Evolutionary conservation across 2,113 vertebrate genomes (phyloP).

Genomic region (Pomatostomus ruficeps): DNA sequence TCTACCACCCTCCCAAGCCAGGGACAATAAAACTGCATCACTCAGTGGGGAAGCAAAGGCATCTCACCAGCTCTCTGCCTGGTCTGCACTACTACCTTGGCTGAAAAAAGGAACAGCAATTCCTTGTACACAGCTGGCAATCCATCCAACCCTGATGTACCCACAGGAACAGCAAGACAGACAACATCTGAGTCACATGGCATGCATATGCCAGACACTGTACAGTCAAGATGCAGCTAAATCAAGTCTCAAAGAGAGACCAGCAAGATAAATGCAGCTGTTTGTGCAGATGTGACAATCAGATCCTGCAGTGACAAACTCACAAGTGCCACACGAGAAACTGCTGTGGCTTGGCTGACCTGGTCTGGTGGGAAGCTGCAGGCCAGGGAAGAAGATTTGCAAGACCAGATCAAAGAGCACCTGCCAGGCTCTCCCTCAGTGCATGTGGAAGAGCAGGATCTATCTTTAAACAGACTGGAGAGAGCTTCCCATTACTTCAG

Average conservation of each 20-base stretch:
- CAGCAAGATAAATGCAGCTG: background rate
- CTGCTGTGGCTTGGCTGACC: background rate
- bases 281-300: background rate
- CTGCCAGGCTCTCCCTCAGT: background rate
- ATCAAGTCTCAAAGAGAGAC: background rate
- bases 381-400: background rate
- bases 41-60: background rate
- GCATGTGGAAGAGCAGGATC: background rate
- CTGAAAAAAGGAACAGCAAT: background rate
- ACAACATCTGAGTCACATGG: background rate
- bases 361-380: background rate
- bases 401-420: background rate
- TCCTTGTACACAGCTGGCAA: background rate
- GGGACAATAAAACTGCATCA: background rate
- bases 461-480: background rate
- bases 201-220: rapidly evolving
- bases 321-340: background rate
- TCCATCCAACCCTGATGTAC: background rate
- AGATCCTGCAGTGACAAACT: background rate
- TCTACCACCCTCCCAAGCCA: background rate
- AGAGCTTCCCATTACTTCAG: background rate
- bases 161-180: background rate
- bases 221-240: background rate
- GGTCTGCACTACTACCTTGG: background rate
- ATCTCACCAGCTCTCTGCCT: background rate